These are phyloP conservation scores for Lycaon pictus DNA, from an alignment of 2,113 vertebrate species.

Conservation along the genomic window DNA sequence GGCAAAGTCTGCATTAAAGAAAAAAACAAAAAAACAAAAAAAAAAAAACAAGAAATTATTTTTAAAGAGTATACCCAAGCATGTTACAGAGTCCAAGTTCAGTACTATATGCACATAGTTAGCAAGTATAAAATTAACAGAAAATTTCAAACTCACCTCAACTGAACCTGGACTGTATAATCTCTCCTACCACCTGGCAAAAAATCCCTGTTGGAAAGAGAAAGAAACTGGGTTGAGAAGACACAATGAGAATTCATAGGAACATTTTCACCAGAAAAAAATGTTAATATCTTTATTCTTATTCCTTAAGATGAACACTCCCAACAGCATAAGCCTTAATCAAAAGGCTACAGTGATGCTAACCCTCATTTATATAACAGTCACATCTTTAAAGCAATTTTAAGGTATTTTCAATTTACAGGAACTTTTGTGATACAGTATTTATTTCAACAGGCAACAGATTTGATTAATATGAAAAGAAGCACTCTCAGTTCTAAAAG, in stretches of 20 bases:
- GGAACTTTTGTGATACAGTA: neutral
- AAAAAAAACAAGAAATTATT: slow-evolving; percentile 63
- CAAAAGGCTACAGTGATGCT: neutral
- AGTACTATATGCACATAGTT: neutral
- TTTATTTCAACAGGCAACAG: slow-evolving; percentile 18
- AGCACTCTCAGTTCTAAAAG: neutral
- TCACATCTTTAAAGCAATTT: neutral
- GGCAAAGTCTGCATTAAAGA: slow-evolving; percentile 91
- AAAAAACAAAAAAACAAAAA: slow-evolving; percentile 5
- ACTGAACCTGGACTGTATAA: slow-evolving; percentile 98
- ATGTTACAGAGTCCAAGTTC: slow-evolving; percentile 22
- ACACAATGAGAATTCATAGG: neutral
- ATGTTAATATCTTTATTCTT: slow-evolving; percentile 37
- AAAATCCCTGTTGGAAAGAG: slow-evolving; percentile 92
- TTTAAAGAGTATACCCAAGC: slow-evolving; percentile 27
- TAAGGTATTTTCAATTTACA: slow-evolving; percentile 20
- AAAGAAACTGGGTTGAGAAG: slow-evolving; percentile 52
- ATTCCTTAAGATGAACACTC: slow-evolving; percentile 27
- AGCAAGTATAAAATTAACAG: slow-evolving; percentile 47
- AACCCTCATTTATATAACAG: neutral
- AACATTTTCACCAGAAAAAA: neutral
- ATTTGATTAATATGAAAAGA: slow-evolving; percentile 23
- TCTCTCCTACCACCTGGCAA: slow-evolving; percentile 96
- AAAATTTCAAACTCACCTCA: slow-evolving; percentile 89
- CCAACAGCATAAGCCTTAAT: neutral